A percentile compares a stretch with the other conserved stretches of the same genome.
Conservation (phyloP, 2,888 invertebrate genomes). For the Bombylius major region DNA sequence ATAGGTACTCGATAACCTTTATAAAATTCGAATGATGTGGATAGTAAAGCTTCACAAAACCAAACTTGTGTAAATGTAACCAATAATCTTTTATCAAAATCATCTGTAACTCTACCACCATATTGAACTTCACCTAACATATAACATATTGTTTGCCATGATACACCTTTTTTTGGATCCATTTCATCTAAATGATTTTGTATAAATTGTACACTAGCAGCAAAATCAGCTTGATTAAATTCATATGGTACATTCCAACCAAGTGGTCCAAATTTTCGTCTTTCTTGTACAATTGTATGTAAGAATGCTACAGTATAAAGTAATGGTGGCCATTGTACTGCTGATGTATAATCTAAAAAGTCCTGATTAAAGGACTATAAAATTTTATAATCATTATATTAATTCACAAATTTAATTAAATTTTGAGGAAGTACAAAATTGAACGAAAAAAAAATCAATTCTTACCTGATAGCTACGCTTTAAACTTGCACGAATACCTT, state of each 20-base stretch:
- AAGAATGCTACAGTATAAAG: conserved; percentile 89
- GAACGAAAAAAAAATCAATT: conserved; percentile 1
- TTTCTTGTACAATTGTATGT: conserved; percentile 89
- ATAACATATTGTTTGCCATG: conserved; percentile 94
- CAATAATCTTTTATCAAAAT: conserved; percentile 86
- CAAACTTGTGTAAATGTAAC: conserved; percentile 90
- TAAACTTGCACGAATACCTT: conserved; percentile 86
- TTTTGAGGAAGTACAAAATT: conserved; percentile 21
- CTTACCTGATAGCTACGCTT: conserved; percentile 76
- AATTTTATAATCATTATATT: neutral
- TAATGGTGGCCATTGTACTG: conserved; percentile 86
- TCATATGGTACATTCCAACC: conserved; percentile 97
- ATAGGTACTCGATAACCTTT: conserved; percentile 85
- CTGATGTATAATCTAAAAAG: conserved; percentile 79
- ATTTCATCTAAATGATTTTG: conserved; percentile 95
- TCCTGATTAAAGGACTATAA: conserved; percentile 50
- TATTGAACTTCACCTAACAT: conserved; percentile 89
- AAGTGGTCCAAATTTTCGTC: conserved; percentile 89
- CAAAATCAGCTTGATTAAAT: conserved; percentile 87
- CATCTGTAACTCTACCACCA: conserved; percentile 90
- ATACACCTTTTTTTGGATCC: conserved; percentile 92
- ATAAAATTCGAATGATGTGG: conserved; percentile 85
- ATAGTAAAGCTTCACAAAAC: conserved; percentile 83
- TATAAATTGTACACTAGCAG: conserved; percentile 88
- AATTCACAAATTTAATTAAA: neutral